A percentile compares a stretch with the other conserved stretches of the same genome.
phyloP scores from a whole-genome alignment of 2,797 vertebrate species.

The Loris lydekkerianus region DNA sequence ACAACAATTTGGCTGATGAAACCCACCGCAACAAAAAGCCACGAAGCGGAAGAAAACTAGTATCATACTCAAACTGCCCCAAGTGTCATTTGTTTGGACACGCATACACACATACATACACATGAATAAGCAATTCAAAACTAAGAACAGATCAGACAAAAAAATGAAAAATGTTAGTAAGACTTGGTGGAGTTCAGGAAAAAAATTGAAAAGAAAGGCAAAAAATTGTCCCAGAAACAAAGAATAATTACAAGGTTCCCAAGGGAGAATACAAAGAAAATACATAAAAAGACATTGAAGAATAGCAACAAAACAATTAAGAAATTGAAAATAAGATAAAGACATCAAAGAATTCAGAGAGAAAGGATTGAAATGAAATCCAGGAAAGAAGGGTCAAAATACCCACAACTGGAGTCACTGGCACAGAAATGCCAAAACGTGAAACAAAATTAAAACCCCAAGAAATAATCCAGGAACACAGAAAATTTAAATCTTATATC shows the following conservation, averaged over 20 bases:
- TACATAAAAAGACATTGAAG: background rate
- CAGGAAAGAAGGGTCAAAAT: background rate
- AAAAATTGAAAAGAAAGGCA: conserved; percentile 13
- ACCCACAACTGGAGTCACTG: background rate
- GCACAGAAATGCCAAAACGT: background rate
- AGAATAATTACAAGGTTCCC: background rate
- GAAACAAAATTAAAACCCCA: background rate
- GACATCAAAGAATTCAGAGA: background rate
- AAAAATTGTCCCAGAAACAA: background rate
- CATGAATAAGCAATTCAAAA: background rate
- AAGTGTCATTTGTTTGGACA: background rate
- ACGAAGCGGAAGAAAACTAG: background rate
- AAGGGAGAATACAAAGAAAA: background rate
- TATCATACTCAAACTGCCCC: background rate
- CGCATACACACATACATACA: fast-evolving
- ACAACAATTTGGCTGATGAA: background rate
- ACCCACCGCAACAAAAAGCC: background rate
- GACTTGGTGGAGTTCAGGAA: background rate
- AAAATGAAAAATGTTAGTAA: background rate
- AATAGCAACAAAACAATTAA: conserved; percentile 19
- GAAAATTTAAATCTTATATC: background rate
- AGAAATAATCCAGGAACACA: background rate
- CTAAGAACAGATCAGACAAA: background rate
- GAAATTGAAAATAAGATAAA: background rate
- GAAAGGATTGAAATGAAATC: background rate